Base-by-base conservation (phyloP, 2,888 invertebrate genomes). In the Scaeva pyrastri region DNA sequence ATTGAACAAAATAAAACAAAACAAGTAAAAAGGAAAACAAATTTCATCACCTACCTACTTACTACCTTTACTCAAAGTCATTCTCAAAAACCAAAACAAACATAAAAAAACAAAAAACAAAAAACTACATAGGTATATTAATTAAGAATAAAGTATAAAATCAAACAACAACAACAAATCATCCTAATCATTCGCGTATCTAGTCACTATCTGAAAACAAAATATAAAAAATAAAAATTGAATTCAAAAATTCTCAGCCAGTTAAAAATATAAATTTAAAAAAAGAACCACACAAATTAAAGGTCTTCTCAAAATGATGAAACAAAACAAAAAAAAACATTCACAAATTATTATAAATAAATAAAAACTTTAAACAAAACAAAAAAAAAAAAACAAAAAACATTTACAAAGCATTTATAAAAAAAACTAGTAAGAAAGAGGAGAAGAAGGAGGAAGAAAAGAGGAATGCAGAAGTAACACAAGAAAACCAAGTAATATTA, bases 121-220 rank as follows among this genome's bases (percentile, higher is more conserved):
- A 39, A 78, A 31, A 79, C 60, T 79, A 81, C 66, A 77, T 81
- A 76, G 78, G 31, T 31, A 31, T 31, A 31, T 31, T 31, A 70
- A 81, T 78, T 76, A 70, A 78, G 76, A 81, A 74, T 60, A 75
- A 68, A 77, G 19, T 75, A 55, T 66, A 75, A 80, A 60, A 76
- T 70, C 36, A 76, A 75, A 81, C 55, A 76, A 66, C 36, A 73
- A 83, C 62, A 84, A 68, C 19, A 76, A 77, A 77, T 77, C 86
- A 86, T 86, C 86, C 86, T 86, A 86, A 77, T 82, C 86, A 74
- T 77, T 82, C 86, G 81, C 82, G 81, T 82, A 86, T 86, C 77
- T 86, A 82, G 82, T 86, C 86, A 86, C 81, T 77, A 81, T 86
- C 77, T 71, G 78, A 78, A 78, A 78, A 62, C 1, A 39, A 78